phyloP scores from a whole-genome alignment of 2,888 invertebrate species.

The Amphipyra tragopoginis region DNA sequence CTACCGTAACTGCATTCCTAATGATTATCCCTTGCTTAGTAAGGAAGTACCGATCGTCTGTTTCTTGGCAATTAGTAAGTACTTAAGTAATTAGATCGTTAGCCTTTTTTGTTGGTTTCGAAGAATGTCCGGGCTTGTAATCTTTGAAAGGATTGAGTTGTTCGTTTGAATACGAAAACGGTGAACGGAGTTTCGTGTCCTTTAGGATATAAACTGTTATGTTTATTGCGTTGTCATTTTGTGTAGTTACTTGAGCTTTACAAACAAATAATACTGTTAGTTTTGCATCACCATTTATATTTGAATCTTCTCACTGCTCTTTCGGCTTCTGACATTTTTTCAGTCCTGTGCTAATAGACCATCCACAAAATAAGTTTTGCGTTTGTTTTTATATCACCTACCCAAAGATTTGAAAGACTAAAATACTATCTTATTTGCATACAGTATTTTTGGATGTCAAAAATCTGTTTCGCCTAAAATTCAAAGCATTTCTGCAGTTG shows the following conservation, averaged over 20 bases:
- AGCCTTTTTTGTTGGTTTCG: conserved; percentile 28
- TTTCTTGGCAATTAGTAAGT: conserved; percentile 42
- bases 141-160: conserved; percentile 12
- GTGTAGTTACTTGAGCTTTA: neutral
- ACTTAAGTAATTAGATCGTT: conserved; percentile 43
- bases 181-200: neutral
- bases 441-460: too few species aligned
- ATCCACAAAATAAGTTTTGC: too few species aligned
- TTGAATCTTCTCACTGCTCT: too few species aligned
- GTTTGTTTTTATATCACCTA: too few species aligned
- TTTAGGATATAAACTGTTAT: neutral
- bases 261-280: neutral
- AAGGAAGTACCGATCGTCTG: conserved; percentile 44
- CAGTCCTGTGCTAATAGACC: too few species aligned
- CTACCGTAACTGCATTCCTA: conserved; percentile 67
- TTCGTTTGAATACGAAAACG: neutral
- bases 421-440: too few species aligned
- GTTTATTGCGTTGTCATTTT: neutral
- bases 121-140: conserved; percentile 11
- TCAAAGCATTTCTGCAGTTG: too few species aligned
- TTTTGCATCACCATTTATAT: too few species aligned
- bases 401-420: too few species aligned
- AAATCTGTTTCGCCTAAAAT: too few species aligned
- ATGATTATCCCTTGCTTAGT: conserved; percentile 67
- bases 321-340: too few species aligned